phyloP scores from a whole-genome alignment of 2,888 invertebrate species.

The Adineta ricciae region DNA sequence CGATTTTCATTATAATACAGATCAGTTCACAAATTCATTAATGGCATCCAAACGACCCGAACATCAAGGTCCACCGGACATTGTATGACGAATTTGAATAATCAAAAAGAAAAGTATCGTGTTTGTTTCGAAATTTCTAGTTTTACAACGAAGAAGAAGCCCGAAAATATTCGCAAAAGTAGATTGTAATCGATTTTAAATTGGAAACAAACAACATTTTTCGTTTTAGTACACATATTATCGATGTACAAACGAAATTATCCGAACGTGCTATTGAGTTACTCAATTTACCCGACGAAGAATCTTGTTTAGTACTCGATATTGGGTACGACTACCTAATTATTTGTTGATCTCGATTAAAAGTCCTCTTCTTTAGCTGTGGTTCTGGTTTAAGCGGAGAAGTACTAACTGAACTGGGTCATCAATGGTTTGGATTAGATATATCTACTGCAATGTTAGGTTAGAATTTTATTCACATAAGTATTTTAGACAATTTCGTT shows the following conservation, averaged over 20 bases:
- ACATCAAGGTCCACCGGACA: conserved; percentile 31
- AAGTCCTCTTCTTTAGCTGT: no score
- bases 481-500: no score
- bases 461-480: conserved; percentile 51
- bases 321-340: conserved; percentile 57
- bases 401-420: conserved; percentile 78
- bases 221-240: conserved; percentile 72
- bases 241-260: conserved; percentile 89
- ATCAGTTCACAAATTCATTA: background rate
- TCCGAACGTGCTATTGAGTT: conserved; percentile 86
- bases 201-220: background rate
- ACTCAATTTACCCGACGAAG: conserved; percentile 73
- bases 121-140: conserved; percentile 37
- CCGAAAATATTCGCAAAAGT: conserved; percentile 73
- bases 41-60: conserved; percentile 30
- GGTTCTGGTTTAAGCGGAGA: conserved; percentile 92
- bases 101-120: background rate
- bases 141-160: conserved; percentile 86
- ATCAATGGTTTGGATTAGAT: conserved; percentile 87
- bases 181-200: no score
- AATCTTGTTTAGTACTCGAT: conserved; percentile 69
- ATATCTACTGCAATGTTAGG: conserved; percentile 86
- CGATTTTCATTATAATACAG: background rate
- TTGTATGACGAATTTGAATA: conserved; percentile 6
- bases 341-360: no score